These are phyloP conservation scores for Sepioteuthis lessoniana DNA, from an alignment of 2,888 invertebrate species.

Conservation along the genomic window DNA sequence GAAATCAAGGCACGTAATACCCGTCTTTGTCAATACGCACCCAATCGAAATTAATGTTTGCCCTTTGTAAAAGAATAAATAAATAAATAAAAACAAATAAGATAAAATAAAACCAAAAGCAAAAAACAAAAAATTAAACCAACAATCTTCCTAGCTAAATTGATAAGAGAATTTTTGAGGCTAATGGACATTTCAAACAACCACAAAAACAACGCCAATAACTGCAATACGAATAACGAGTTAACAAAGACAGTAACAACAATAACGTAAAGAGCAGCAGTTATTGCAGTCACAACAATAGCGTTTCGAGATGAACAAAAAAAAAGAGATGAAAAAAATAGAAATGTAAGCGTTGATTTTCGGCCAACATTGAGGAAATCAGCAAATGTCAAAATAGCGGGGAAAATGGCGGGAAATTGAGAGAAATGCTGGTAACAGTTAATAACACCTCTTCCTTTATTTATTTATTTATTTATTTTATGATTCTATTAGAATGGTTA, in stretches of 20 bases:
- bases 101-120: background rate
- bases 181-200: conserved; percentile 6
- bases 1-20: background rate
- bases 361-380: background rate
- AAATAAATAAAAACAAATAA: background rate
- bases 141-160: background rate
- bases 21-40: background rate
- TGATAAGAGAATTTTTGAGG: conserved; percentile 13
- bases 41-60: background rate
- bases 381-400: background rate
- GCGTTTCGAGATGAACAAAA: background rate
- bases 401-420: background rate
- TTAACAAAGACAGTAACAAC: conserved; percentile 33
- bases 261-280: background rate
- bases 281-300: background rate
- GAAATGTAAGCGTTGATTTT: background rate
- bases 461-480: too few relatives aligned
- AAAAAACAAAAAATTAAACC: background rate
- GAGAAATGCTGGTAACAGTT: background rate
- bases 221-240: background rate
- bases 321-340: background rate
- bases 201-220: background rate
- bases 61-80: background rate
- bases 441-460: background rate
- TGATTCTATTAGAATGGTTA: background rate